Conservation (phyloP, 2,797 vertebrate species). For the Avahi laniger region DNA sequence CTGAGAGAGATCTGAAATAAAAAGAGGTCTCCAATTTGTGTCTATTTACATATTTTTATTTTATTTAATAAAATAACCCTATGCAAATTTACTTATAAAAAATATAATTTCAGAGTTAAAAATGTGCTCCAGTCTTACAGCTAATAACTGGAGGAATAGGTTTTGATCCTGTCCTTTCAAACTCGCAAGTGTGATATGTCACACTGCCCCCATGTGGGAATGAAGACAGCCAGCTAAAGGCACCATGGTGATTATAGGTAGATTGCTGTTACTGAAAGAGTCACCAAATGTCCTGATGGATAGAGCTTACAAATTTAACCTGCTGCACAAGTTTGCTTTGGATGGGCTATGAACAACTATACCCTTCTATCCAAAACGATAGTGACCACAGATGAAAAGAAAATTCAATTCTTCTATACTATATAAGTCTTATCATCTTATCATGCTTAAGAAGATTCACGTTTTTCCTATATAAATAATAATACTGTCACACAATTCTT, state of each 20-base stretch:
- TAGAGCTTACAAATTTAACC: background rate
- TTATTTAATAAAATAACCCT: background rate
- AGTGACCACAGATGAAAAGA: background rate
- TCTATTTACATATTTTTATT: background rate
- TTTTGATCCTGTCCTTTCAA: background rate
- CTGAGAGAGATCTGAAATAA: background rate
- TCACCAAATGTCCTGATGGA: background rate
- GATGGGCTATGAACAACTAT: background rate
- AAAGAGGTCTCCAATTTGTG: background rate
- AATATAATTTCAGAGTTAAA: background rate
- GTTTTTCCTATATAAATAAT: slow-evolving; percentile 33
- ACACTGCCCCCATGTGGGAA: background rate
- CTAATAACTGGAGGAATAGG: background rate
- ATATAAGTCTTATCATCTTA: slow-evolving; percentile 1
- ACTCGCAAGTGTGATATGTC: background rate
- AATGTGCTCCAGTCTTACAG: background rate
- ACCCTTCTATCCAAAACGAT: background rate
- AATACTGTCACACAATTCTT: slow-evolving; percentile 34
- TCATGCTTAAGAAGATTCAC: background rate
- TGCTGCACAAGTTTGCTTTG: background rate
- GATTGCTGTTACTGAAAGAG: background rate
- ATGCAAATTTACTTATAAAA: background rate
- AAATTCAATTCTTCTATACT: background rate
- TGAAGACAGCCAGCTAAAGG: background rate
- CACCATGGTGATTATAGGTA: background rate